A percentile compares a stretch with the other conserved stretches of the same genome.
These are phyloP conservation scores for Arctopsyche grandis DNA, from an alignment of 1,140 invertebrate genomes.

Conservation along the genomic window DNA sequence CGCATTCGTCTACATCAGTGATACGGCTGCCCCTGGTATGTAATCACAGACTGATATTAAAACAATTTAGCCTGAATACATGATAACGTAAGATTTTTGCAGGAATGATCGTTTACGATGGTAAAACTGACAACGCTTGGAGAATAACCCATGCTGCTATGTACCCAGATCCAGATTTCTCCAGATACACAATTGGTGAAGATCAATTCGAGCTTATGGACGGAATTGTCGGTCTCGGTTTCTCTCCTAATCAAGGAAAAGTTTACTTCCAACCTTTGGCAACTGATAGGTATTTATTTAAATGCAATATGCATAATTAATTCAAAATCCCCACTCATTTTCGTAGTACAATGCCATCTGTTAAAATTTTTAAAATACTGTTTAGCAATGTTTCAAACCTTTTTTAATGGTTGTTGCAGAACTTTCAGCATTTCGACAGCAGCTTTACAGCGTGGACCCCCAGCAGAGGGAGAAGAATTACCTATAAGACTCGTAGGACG, in stretches of 20 bases:
- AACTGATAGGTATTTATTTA: conserved; percentile 74
- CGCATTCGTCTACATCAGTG: conserved; percentile 80
- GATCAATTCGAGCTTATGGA: conserved; percentile 80
- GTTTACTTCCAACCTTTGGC: conserved; percentile 85
- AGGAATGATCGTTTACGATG: conserved; percentile 81
- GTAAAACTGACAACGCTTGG: conserved; percentile 77
- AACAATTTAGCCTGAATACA: too few species aligned
- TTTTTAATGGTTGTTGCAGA: conserved; percentile 57
- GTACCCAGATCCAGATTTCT: conserved; percentile 82
- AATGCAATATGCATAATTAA: background rate
- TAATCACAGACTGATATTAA: background rate
- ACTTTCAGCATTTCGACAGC: conserved; percentile 80
- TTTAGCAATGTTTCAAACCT: background rate
- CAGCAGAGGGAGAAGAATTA: conserved; percentile 73
- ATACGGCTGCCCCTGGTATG: conserved; percentile 79
- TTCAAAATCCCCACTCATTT: background rate
- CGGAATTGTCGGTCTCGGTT: conserved; percentile 80
- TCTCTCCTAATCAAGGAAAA: conserved; percentile 72
- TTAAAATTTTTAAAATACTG: background rate
- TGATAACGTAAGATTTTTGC: too few species aligned
- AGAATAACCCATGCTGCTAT: conserved; percentile 79
- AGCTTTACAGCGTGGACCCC: conserved; percentile 75
- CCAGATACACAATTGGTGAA: conserved; percentile 72
- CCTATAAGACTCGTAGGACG: conserved; percentile 79
- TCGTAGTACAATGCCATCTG: background rate